Base-by-base conservation (phyloP, 2,797 vertebrate genomes). In the Tarsius wallacei region DNA sequence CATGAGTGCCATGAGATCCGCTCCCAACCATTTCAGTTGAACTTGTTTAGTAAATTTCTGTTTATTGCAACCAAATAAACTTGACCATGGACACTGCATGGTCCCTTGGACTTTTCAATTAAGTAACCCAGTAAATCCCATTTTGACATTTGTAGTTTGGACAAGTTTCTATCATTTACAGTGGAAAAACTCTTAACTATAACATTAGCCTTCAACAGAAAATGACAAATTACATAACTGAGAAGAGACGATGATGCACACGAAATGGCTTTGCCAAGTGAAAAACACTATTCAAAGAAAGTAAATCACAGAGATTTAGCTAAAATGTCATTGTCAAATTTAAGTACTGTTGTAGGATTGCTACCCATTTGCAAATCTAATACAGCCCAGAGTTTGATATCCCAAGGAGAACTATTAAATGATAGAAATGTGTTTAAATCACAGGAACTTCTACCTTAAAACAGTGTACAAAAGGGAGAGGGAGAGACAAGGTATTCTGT, bases 301-400 rank as follows among this genome's bases (percentile, higher is more conserved):
- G 11, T 15, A 89, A 93, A 80, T 73, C 31, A 73, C 11, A 53
- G 80, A 77, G 64, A 76, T 36, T 81, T 70, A 81, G 47, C 49
- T 91, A 61, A 83, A 93, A 70, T 33, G 33, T 68, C 57, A 59
- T 55, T 59, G 51, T 42, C 36, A 49, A 80, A 36, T 63, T 83
- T 80, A 76, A 86, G 55, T 49, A 36, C 66, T 85, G 12, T 51
- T 74, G 70, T 81, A 96, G 66, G 70, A 77, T 53, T 74, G 63
- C 49, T 78, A 95, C 8, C 51, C 2, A 70, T 89, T 51, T 89
- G 59, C 31, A 97, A 95, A 87, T 90, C 21, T 82, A 86, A 89
- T 42, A 76, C 9, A 82, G 42, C 64, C 13, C 47, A 91, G 47
- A 55, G 53, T 87, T 63, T 82, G 59, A 63, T 51, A 85, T 14